phyloP scores from a whole-genome alignment of 2,113 vertebrate genomes.

The Pteruthius melanotis region DNA sequence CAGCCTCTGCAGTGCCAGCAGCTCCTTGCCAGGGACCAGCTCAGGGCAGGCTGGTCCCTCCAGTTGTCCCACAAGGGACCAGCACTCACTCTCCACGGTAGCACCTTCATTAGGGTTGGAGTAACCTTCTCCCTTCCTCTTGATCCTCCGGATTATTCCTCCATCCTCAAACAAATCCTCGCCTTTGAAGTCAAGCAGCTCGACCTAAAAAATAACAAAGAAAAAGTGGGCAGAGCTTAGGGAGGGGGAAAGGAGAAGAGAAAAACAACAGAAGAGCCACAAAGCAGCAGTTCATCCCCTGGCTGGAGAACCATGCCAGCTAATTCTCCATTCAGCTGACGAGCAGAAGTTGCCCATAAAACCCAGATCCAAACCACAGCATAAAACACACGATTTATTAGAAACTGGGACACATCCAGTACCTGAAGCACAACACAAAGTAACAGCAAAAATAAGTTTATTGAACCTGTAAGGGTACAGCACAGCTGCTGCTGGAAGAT shows the following conservation, averaged over 20 bases:
- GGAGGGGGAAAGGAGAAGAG: neutral
- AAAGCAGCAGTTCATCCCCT: constrained; percentile 29
- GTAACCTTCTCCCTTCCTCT: constrained; percentile 89
- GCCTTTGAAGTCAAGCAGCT: constrained; percentile 90
- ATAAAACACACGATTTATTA: constrained; percentile 24
- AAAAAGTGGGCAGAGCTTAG: neutral
- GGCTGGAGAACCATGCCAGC: neutral
- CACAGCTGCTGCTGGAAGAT: constrained; percentile 12
- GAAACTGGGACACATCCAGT: constrained; percentile 25
- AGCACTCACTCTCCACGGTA: constrained; percentile 82
- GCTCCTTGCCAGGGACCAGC: neutral
- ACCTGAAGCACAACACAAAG: constrained; percentile 35
- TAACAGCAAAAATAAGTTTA: constrained; percentile 41
- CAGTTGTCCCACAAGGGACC: neutral
- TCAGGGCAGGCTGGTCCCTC: neutral
- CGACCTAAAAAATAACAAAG: constrained; percentile 75
- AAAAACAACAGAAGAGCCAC: constrained; percentile 26
- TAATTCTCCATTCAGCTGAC: constrained; percentile 29
- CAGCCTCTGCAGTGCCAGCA: neutral
- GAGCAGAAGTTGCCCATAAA: constrained; percentile 34
- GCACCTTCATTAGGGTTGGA: constrained; percentile 91
- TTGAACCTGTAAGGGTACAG: constrained; percentile 12
- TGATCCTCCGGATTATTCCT: constrained; percentile 90
- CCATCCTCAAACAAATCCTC: constrained; percentile 89
- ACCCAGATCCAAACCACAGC: constrained; percentile 27